phyloP scores from a whole-genome alignment of 2,888 invertebrate species.

The Blastobasis adustella region DNA sequence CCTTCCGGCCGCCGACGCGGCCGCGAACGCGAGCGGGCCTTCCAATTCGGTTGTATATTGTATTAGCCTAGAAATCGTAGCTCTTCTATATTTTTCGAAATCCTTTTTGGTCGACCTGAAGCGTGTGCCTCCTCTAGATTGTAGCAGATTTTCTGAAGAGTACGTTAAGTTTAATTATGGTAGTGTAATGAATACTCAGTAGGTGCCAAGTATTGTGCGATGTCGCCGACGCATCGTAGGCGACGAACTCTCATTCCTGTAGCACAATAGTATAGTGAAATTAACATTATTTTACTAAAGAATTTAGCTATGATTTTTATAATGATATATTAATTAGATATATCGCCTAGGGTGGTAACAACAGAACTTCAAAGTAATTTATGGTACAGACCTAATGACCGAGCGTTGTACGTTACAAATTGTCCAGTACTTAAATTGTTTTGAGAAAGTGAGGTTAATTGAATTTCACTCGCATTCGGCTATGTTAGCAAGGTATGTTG shows the following conservation, averaged over 20 bases:
- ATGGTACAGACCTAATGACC: neutral
- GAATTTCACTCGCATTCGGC: no score
- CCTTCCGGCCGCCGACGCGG: neutral
- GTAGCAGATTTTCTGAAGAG: constrained; percentile 39
- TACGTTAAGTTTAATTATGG: constrained; percentile 9
- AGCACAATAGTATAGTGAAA: constrained; percentile 34
- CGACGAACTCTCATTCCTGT: constrained; percentile 59
- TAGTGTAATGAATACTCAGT: constrained; percentile 60
- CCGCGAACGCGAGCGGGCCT: neutral
- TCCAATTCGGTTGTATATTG: neutral
- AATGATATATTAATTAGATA: neutral
- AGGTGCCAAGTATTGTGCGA: constrained; percentile 54
- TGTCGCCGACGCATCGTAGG: constrained; percentile 28
- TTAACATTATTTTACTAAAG: constrained; percentile 14
- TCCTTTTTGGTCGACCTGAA: constrained; percentile 56
- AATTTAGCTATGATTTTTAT: constrained; percentile 20
- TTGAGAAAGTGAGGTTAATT: neutral
- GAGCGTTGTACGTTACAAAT: neutral
- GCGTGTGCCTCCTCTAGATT: constrained; percentile 57
- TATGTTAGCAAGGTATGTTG: no score
- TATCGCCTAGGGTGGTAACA: neutral
- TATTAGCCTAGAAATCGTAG: constrained; percentile 19
- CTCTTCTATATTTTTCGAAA: constrained; percentile 50
- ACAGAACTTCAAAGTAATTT: neutral
- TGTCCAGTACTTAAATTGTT: neutral